Percentiles rank a stretch among this genome's conserved stretches.
These are phyloP conservation scores for Caenorhabditis macrosperma DNA, from an alignment of 2,888 invertebrate genomes.

Conservation along the genomic window DNA sequence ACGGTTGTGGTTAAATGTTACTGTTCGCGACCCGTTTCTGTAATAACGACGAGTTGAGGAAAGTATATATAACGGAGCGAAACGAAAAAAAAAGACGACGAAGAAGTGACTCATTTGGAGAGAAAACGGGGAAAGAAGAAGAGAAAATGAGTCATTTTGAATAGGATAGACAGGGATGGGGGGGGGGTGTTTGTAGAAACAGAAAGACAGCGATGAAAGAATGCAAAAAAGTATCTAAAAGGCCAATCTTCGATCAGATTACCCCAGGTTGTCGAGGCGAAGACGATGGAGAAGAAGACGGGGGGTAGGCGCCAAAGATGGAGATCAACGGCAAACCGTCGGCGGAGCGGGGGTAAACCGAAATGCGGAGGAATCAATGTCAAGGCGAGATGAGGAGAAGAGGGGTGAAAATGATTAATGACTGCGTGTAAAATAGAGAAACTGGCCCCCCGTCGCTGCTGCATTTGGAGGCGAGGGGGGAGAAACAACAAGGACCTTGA, in stretches of 20 bases:
- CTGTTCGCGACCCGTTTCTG: slow-evolving; percentile 55
- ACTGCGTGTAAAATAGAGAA: not conserved
- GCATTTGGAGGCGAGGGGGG: not conserved
- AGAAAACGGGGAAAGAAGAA: slow-evolving; percentile 2
- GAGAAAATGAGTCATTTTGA: too few species aligned
- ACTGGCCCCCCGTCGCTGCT: not conserved
- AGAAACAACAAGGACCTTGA: too few species aligned
- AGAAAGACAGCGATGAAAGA: slow-evolving; percentile 1
- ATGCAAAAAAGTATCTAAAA: slow-evolving; percentile 25
- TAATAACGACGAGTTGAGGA: slow-evolving; percentile 3
- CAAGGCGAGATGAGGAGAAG: not conserved
- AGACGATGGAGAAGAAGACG: slow-evolving; percentile 13
- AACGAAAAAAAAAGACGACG: not conserved
- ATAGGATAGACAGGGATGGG: too few species aligned
- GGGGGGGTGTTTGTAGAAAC: not conserved
- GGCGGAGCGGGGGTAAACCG: slow-evolving; percentile 1
- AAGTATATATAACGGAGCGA: not conserved
- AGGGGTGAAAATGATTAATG: not conserved
- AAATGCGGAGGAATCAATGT: not conserved
- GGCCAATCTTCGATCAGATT: slow-evolving; percentile 43
- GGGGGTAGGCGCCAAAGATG: slow-evolving; percentile 16
- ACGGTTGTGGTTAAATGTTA: slow-evolving; percentile 17
- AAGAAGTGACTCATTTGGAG: too few species aligned
- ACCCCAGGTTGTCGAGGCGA: not conserved
- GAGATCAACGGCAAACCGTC: slow-evolving; percentile 46